Percentiles rank a stretch among this genome's conserved stretches.
Conservation (phyloP, 37 sponge, comb jelly and placozoan genomes). For the Chondrilla cf. caribensis region DNA sequence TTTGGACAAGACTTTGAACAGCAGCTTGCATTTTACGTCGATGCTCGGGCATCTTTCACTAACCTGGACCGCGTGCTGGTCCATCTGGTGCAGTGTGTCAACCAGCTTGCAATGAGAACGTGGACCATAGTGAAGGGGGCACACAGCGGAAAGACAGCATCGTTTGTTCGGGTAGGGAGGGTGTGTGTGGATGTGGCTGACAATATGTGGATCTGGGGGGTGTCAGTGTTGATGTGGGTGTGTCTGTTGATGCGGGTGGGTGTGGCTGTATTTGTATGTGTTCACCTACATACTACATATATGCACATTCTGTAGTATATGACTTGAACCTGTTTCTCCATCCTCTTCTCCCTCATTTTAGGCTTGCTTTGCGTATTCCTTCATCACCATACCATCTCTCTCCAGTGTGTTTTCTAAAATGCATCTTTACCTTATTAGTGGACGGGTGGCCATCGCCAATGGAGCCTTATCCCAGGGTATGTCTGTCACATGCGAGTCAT, state of each 20-base stretch:
- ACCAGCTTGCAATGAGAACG: conserved; percentile 82
- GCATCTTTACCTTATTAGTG: conserved; percentile 89
- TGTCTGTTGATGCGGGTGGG: no score
- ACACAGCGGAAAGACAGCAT: conserved; percentile 89
- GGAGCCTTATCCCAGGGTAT: conserved; percentile 93
- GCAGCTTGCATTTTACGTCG: conserved; percentile 95
- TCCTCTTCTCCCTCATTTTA: background rate
- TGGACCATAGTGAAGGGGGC: conserved; percentile 62
- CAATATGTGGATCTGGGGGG: background rate
- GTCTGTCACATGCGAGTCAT: background rate
- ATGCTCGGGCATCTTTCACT: conserved; percentile 82
- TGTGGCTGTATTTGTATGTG: no score
- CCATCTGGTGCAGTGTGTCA: conserved; percentile 89
- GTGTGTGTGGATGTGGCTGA: background rate
- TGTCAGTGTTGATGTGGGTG: no score
- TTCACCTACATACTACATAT: no score
- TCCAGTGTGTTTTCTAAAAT: conserved; percentile 60
- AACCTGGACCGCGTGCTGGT: conserved; percentile 86
- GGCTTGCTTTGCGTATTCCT: conserved; percentile 94
- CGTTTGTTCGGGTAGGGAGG: conserved; percentile 81
- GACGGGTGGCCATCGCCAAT: conserved; percentile 87
- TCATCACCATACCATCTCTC: conserved; percentile 95
- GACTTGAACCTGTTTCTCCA: no score
- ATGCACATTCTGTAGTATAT: no score
- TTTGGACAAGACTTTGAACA: conserved; percentile 96